Conservation (phyloP, 2,797 vertebrate genomes). For the Centroberyx gerrardi region DNA sequence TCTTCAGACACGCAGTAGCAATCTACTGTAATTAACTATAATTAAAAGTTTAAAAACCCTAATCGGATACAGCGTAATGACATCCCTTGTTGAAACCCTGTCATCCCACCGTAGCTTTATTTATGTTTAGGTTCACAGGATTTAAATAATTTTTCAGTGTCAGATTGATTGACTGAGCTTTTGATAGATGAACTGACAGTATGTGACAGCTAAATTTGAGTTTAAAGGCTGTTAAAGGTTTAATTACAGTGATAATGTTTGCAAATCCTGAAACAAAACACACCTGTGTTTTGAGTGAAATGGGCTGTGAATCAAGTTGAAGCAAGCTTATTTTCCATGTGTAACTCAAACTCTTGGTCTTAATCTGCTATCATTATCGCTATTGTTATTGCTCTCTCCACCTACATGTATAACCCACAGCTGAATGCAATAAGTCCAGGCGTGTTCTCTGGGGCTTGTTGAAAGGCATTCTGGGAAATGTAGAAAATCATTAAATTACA, state of each 20-base stretch:
- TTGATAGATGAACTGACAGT: slow-evolving; percentile 36
- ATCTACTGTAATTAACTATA: slow-evolving; percentile 23
- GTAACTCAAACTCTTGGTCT: too few relatives aligned
- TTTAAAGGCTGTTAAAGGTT: slow-evolving; percentile 17
- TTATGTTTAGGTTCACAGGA: slow-evolving; percentile 22
- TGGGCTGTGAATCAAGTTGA: not conserved
- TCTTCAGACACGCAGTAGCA: slow-evolving; percentile 10
- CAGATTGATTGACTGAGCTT: slow-evolving; percentile 43
- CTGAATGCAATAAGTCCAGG: too few relatives aligned
- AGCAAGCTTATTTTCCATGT: not conserved
- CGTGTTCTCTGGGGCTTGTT: too few relatives aligned
- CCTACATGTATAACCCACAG: too few relatives aligned
- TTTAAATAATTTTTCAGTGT: slow-evolving; percentile 18
- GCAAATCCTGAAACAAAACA: slow-evolving; percentile 6
- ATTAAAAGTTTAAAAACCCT: not conserved
- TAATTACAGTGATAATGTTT: slow-evolving; percentile 12
- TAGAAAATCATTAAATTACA: too few relatives aligned
- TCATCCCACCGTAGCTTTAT: slow-evolving; percentile 25
- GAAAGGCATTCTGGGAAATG: too few relatives aligned
- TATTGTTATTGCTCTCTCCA: too few relatives aligned
- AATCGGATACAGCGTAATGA: not conserved
- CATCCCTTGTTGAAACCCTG: slow-evolving; percentile 38
- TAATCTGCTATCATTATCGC: too few relatives aligned
- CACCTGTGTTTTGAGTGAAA: too few relatives aligned
- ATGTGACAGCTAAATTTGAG: slow-evolving; percentile 15